A percentile compares a stretch with the other conserved stretches of the same genome.
These are phyloP conservation scores for Thereva unica DNA, from an alignment of 2,888 invertebrate genomes.

Conservation along the genomic window DNA sequence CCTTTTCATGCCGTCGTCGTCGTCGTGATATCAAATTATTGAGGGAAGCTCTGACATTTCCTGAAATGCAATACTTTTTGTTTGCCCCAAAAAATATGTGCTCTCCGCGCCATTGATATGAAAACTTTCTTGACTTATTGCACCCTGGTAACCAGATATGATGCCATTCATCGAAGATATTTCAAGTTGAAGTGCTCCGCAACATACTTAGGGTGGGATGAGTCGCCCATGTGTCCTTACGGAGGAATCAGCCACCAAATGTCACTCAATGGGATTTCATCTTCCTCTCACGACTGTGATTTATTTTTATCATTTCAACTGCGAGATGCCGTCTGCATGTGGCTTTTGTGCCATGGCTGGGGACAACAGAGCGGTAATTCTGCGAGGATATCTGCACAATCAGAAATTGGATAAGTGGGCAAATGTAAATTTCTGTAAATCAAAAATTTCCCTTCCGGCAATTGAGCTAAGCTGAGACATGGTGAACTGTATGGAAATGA, in stretches of 20 bases:
- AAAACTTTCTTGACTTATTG: constrained; percentile 29
- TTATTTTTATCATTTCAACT: constrained; percentile 30
- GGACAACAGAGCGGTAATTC: background rate
- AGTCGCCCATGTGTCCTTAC: constrained; percentile 17
- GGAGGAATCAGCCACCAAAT: constrained; percentile 30
- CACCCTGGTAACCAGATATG: constrained; percentile 34
- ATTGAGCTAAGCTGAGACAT: no score
- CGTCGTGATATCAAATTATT: constrained; percentile 12
- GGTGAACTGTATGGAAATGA: no score
- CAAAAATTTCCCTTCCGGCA: no score
- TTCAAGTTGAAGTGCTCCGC: constrained; percentile 4
- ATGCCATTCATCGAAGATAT: constrained; percentile 22
- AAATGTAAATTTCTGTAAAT: no score
- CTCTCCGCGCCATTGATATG: constrained; percentile 13
- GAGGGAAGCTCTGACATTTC: background rate
- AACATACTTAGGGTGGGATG: background rate
- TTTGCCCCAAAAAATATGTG: constrained; percentile 11
- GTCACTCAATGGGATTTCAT: constrained; percentile 33
- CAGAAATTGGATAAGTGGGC: no score
- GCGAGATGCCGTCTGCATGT: background rate
- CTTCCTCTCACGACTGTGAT: constrained; percentile 26
- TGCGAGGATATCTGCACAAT: no score
- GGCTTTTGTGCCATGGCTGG: background rate
- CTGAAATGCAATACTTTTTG: constrained; percentile 33
- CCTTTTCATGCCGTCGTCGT: background rate